phyloP scores from a whole-genome alignment of 2,113 vertebrate genomes.

The Trochalopteron elliotii region DNA sequence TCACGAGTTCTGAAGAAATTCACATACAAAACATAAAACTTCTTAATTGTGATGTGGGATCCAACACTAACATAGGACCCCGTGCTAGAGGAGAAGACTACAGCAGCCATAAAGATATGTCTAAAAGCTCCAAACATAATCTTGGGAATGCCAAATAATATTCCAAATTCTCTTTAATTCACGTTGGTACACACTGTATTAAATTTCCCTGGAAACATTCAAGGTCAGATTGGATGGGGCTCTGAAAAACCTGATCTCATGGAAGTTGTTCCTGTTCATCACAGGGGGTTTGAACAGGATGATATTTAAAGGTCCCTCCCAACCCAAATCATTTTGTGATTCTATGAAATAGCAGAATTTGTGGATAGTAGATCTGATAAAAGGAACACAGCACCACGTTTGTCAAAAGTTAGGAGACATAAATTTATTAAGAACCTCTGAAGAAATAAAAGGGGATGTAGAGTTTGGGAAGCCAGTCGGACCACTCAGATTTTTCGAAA shows the following conservation, averaged over 20 bases:
- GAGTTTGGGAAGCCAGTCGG: fast-evolving
- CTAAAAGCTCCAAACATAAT: background rate
- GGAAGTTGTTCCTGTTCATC: background rate
- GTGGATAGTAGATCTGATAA: background rate
- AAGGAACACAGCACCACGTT: background rate
- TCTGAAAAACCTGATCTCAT: background rate
- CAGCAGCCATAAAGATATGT: background rate
- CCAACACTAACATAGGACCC: background rate
- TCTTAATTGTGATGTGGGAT: background rate
- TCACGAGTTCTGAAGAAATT: background rate
- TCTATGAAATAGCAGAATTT: background rate
- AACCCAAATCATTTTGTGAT: background rate
- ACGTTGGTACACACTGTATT: background rate
- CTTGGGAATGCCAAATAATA: background rate
- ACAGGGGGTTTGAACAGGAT: background rate
- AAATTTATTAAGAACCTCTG: background rate
- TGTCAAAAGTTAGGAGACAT: background rate
- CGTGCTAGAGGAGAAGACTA: background rate
- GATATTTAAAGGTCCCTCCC: background rate
- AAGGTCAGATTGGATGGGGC: background rate
- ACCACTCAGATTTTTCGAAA: background rate
- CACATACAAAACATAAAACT: background rate
- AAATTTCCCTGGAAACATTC: background rate
- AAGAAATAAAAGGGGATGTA: background rate
- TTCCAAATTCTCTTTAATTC: background rate